Evolutionary conservation across 2,797 vertebrate species (phyloP).

Genomic region (Spinibarbus caldwelli): DNA sequence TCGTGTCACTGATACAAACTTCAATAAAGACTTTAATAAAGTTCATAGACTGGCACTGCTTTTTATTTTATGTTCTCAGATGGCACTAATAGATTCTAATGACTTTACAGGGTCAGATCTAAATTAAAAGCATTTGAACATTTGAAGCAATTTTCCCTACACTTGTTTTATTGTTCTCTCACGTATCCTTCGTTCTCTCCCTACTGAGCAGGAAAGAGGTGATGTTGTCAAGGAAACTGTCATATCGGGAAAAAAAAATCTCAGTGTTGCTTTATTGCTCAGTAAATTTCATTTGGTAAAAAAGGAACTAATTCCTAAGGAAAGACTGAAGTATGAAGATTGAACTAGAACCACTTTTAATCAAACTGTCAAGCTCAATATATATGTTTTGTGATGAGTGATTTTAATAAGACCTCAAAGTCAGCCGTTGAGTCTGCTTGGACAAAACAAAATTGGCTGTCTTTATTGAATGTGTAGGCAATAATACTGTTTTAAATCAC

Average conservation of each 20-base stretch:
- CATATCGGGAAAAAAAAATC: slow-evolving; percentile 39
- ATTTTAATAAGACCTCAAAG: slow-evolving; percentile 47
- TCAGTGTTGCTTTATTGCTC: slow-evolving; percentile 47
- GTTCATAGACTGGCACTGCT: neutral
- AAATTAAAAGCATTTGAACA: slow-evolving; percentile 33
- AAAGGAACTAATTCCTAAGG: slow-evolving; percentile 42
- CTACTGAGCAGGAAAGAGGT: slow-evolving; percentile 10
- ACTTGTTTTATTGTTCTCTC: slow-evolving; percentile 26
- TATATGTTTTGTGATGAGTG: slow-evolving; percentile 10
- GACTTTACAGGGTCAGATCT: slow-evolving; percentile 23
- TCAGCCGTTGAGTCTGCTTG: neutral
- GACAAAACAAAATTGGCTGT: slow-evolving; percentile 1
- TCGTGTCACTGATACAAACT: neutral
- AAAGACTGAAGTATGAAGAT: slow-evolving; percentile 22
- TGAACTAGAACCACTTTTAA: slow-evolving; percentile 34
- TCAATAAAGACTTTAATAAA: neutral
- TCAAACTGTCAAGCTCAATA: slow-evolving; percentile 41
- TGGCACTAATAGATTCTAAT: slow-evolving; percentile 5
- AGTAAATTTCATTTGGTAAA: slow-evolving; percentile 42
- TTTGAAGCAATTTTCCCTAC: slow-evolving; percentile 15
- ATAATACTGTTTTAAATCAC: slow-evolving; percentile 1
- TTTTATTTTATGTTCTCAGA: slow-evolving; percentile 7
- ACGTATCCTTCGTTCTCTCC: neutral
- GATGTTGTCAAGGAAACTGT: slow-evolving; percentile 60
- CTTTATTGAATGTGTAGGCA: slow-evolving; percentile 5